phyloP scores from a whole-genome alignment of 2,797 vertebrate genomes.

The Denticeps clupeoides region DNA sequence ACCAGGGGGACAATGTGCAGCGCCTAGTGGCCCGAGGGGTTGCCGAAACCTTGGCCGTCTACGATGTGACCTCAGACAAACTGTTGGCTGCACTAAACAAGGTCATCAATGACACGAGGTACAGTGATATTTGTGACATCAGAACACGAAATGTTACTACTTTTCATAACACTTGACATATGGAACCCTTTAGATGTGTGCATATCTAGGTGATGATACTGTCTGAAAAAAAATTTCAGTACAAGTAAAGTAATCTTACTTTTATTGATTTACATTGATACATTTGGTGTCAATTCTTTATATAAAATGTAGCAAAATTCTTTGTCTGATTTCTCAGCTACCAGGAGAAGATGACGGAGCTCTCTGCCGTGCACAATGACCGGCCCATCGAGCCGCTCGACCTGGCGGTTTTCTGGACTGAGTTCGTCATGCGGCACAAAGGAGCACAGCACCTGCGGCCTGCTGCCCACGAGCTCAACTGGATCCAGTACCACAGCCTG shows the following conservation, averaged over 20 bases:
- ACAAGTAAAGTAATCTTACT: no score
- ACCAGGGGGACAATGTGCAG: slow-evolving; percentile 76
- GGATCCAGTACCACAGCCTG: slow-evolving; percentile 85
- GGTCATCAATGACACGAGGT: slow-evolving; percentile 75
- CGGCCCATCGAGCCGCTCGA: slow-evolving; percentile 74
- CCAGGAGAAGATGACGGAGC: slow-evolving; percentile 69
- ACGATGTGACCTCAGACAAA: slow-evolving; percentile 59
- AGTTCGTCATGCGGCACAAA: slow-evolving; percentile 86
- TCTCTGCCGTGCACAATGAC: slow-evolving; percentile 76
- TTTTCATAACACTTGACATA: no score
- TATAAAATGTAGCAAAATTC: no score
- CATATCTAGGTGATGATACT: no score
- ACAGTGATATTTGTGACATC: no score
- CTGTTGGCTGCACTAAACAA: slow-evolving; percentile 59
- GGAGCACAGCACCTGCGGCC: slow-evolving; percentile 75
- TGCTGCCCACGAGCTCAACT: slow-evolving; percentile 78
- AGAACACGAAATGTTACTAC: no score
- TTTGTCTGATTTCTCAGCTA: slow-evolving; percentile 65
- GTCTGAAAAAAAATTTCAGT: no score
- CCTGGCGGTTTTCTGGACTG: slow-evolving; percentile 82
- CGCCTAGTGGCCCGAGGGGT: slow-evolving; percentile 66
- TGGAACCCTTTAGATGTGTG: no score
- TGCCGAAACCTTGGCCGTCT: slow-evolving; percentile 59
- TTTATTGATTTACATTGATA: no score
- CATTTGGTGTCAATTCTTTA: not conserved